These are phyloP conservation scores for Cephonodes hylas DNA, from an alignment of 2,888 invertebrate genomes.

Conservation along the genomic window DNA sequence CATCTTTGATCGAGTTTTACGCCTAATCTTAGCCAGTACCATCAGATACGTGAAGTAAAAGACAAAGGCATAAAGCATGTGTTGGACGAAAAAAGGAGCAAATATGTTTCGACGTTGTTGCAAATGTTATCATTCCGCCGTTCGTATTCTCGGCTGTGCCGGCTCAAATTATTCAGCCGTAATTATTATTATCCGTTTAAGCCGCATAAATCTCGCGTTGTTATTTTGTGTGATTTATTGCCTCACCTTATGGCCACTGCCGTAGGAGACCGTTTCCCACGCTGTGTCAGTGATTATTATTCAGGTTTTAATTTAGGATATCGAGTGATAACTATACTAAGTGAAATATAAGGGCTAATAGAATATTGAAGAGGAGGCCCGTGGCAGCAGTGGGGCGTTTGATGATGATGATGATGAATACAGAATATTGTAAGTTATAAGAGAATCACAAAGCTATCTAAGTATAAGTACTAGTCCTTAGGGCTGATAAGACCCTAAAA, in stretches of 20 bases:
- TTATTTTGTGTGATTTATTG: constrained; percentile 61
- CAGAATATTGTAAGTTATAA: too few species aligned
- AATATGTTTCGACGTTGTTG: not conserved
- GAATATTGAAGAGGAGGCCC: too few species aligned
- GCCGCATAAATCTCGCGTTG: constrained; percentile 59
- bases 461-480: not conserved
- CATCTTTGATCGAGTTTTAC: not conserved
- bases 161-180: constrained; percentile 9
- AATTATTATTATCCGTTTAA: constrained; percentile 54
- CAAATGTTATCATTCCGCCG: constrained; percentile 2
- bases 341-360: too few species aligned
- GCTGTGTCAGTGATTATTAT: constrained; percentile 42
- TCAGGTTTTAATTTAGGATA: constrained; percentile 13
- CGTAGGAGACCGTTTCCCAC: constrained; percentile 47
- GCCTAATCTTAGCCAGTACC: not conserved
- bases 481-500: not conserved
- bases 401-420: too few species aligned
- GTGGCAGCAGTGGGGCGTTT: too few species aligned
- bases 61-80: not conserved
- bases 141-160: not conserved
- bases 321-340: too few species aligned
- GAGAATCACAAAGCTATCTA: too few species aligned
- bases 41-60: not conserved
- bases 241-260: constrained; percentile 34
- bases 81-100: not conserved